phyloP scores from a whole-genome alignment of 2,113 vertebrate genomes.

The Antechinus stuartii region DNA sequence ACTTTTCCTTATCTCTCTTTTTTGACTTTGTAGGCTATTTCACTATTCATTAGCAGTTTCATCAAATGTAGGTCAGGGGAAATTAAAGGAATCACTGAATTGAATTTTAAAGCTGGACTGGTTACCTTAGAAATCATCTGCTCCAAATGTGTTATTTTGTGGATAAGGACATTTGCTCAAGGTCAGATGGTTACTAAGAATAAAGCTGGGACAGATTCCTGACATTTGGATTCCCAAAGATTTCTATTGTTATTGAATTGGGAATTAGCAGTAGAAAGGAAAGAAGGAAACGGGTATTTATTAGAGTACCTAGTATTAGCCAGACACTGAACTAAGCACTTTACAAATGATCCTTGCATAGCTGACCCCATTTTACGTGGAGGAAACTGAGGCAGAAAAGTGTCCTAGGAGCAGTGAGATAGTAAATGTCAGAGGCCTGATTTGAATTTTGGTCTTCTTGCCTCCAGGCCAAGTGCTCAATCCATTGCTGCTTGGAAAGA shows the following conservation, averaged over 20 bases:
- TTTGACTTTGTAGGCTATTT: background rate
- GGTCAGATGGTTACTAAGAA: background rate
- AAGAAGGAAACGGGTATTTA: background rate
- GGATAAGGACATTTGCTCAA: background rate
- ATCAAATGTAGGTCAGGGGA: constrained; percentile 25
- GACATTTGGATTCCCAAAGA: background rate
- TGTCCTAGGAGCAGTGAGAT: background rate
- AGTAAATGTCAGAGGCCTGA: background rate
- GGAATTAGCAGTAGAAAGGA: background rate
- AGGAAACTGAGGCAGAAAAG: background rate
- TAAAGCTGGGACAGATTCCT: background rate
- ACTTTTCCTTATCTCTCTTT: background rate
- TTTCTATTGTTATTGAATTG: background rate
- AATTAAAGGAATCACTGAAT: constrained; percentile 7
- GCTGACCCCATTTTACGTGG: background rate
- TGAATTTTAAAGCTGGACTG: constrained; percentile 8
- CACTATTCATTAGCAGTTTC: constrained; percentile 11
- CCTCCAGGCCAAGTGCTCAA: background rate
- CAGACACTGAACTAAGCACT: background rate
- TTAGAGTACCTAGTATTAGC: background rate
- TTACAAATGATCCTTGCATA: background rate
- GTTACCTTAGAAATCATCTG: background rate
- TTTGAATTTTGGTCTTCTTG: background rate
- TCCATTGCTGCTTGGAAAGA: background rate
- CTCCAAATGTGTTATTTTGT: background rate